Evolutionary conservation across 1,140 invertebrate species (phyloP), one percentile per base, ranked within the genome.

Genomic region (Dinothrombium tinctorium): DNA sequence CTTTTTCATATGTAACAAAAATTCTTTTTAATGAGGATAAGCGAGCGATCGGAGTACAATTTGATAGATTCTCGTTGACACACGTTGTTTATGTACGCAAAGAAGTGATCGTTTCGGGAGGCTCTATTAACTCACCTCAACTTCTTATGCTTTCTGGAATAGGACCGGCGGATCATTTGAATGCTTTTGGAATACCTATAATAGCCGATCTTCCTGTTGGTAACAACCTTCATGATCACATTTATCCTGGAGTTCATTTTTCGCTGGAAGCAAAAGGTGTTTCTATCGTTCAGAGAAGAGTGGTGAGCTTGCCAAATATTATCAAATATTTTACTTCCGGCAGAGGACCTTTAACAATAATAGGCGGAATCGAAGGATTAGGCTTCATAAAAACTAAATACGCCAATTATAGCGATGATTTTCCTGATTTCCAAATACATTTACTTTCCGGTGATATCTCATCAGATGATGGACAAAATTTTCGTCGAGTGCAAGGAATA

Each of bases 401-500:
- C 52, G 74, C 73, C 0, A 83, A 83, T 52, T 59, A 69, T 42
- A 66, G 67, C 0, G 74, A 80, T 42, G 79, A 83, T 51, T 84
- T 77, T 76, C 80, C 80, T 0, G 81, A 87, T 51, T 82, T 84
- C 40, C 76, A 83, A 47, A 82, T 84, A 51, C 83, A 80, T 73
- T 59, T 83, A 53, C 73, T 76, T 0, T 74, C 76, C n/a, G 69
- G 73, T 0, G 76, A 74, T 0, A 73, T 73, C 0, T 70, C 64
- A 33, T 77, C 76, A 0, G 78, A 82, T 47, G 73, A 73, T n/a
- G 75, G 73, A 6, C 46, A 48, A 41, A 51, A 42, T 35, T 50
- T 53, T 42, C 76, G 75, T 49, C 69, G 61, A 31, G 76, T 77
- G 0, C 77, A 83, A 48, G 74, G 79, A 1, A 55, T 83, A 1